Conservation (phyloP, 2,113 vertebrate species). For the Corapipo altera region DNA sequence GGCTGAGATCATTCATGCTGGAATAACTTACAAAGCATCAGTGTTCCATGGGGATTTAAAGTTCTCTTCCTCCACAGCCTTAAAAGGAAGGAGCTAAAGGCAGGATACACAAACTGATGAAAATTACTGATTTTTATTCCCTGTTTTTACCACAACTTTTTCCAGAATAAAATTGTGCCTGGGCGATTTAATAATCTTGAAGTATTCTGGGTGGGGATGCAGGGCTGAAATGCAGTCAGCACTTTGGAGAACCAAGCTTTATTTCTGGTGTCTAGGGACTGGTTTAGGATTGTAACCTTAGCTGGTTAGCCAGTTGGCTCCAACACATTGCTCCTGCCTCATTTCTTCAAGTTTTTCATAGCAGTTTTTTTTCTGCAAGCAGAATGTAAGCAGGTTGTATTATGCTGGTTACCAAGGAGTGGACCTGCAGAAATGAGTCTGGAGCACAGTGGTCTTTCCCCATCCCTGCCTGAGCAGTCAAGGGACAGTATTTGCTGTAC, state of each 20-base stretch:
- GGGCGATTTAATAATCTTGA: constrained; percentile 1
- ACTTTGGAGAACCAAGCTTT: not conserved
- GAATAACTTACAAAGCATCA: constrained; percentile 19
- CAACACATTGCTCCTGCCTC: not conserved
- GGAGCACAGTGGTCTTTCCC: not conserved
- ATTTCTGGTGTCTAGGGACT: not conserved
- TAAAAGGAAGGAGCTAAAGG: constrained; percentile 49
- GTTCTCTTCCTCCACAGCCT: not conserved
- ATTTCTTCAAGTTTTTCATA: not conserved
- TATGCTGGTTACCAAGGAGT: not conserved
- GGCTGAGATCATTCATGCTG: constrained; percentile 11
- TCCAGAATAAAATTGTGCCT: not conserved
- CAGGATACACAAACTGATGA: constrained; percentile 35
- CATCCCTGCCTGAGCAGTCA: not conserved
- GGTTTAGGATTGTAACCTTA: not conserved
- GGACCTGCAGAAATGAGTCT: not conserved
- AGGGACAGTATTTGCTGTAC: not conserved
- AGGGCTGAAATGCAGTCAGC: not conserved
- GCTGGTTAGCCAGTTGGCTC: not conserved
- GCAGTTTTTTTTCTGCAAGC: not conserved
- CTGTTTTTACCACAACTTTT: not conserved
- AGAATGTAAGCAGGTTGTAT: not conserved
- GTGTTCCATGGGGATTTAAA: not conserved
- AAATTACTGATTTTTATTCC: constrained; percentile 37
- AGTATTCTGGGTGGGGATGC: not conserved